Evolutionary conservation across 1,140 invertebrate genomes (phyloP).

Genomic region (Euwallacea fornicatus): DNA sequence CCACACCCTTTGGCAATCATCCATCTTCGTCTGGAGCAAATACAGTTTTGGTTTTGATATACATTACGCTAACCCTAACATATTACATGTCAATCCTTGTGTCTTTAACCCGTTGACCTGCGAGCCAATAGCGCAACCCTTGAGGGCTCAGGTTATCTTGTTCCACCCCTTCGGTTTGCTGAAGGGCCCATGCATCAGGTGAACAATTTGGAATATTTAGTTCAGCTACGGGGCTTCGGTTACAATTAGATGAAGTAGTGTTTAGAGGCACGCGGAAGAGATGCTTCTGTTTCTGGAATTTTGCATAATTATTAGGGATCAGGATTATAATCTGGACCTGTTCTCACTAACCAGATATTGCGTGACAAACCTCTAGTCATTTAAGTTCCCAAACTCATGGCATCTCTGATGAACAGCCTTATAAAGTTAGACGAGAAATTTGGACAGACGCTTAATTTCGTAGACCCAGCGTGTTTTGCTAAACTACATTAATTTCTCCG

Average conservation of each 20-base stretch:
- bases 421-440: constrained; percentile 6
- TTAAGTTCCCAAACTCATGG: constrained; percentile 5
- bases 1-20: neutral
- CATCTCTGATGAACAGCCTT: constrained; percentile 2
- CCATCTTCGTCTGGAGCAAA: neutral
- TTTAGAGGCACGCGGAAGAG: too few species aligned
- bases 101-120: constrained; percentile 1
- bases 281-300: too few species aligned
- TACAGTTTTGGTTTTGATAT: neutral
- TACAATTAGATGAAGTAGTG: too few species aligned
- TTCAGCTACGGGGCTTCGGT: neutral
- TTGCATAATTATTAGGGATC: too few species aligned
- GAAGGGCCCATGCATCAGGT: constrained; percentile 2
- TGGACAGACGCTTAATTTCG: constrained; percentile 4
- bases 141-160: neutral
- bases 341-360: neutral
- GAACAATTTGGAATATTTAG: neutral
- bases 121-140: neutral
- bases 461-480: constrained; percentile 3
- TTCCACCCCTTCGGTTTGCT: neutral
- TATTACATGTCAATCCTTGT: constrained; percentile 1
- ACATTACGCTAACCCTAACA: neutral
- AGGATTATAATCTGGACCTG: too few species aligned
- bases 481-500: constrained; percentile 7
- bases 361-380: constrained; percentile 1